Percentiles rank a stretch among this genome's conserved stretches.
These are phyloP conservation scores for Drosophila siamana DNA, from an alignment of 2,888 invertebrate genomes.

Conservation along the genomic window DNA sequence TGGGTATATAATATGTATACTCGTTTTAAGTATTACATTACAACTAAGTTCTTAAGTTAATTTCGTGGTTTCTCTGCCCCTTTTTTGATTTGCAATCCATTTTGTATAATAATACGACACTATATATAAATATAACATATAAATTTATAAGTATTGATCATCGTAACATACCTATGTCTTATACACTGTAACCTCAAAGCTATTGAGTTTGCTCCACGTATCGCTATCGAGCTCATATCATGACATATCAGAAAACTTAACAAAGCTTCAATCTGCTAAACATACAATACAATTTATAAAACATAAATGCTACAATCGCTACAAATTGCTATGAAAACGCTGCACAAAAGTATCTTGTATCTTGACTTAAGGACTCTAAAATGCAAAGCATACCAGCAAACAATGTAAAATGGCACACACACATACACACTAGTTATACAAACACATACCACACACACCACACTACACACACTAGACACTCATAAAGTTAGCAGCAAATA, in stretches of 20 bases:
- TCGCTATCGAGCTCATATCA: conserved; percentile 79
- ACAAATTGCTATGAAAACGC: conserved; percentile 58
- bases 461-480: conserved; percentile 21
- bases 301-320: conserved; percentile 37
- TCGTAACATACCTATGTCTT: conserved; percentile 45
- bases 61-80: conserved; percentile 49
- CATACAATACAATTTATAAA: conserved; percentile 6
- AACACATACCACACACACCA: conserved; percentile 34
- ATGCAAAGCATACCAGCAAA: conserved; percentile 53
- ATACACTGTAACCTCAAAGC: conserved; percentile 82
- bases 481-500: conserved; percentile 45
- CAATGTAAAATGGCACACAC: conserved; percentile 62
- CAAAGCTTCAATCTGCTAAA: not conserved
- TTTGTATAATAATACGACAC: conserved; percentile 18
- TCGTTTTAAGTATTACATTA: conserved; percentile 38
- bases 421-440: conserved; percentile 35
- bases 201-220: conserved; percentile 83
- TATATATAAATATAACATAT: not conserved
- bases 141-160: conserved; percentile 24
- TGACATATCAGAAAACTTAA: conserved; percentile 40
- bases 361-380: conserved; percentile 43
- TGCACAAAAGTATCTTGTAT: conserved; percentile 40
- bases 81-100: conserved; percentile 52
- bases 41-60: conserved; percentile 45
- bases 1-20: conserved; percentile 27